Evolutionary conservation across 2,113 vertebrate species (phyloP), one percentile per base, ranked within the genome.

Genomic region (Panthera leo): DNA sequence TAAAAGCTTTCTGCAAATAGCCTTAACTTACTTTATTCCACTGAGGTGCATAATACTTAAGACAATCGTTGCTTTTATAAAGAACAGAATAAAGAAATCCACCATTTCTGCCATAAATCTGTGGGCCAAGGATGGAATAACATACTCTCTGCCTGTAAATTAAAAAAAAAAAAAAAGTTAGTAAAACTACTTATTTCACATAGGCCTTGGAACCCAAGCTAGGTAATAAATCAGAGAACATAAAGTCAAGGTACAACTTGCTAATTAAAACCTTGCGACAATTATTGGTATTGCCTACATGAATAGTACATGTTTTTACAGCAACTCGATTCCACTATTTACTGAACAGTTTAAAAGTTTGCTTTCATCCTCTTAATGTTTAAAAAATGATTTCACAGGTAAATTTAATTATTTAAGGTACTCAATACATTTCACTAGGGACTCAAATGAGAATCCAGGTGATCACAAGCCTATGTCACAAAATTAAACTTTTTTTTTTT

Each of bases 71-170:
- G 99, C 99, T 98, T 99, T 99, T 97, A 99, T 99, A 96, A 99
- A 99, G 97, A 99, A 99, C 42, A 99, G 99, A 97, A 99, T 99
- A 97, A 99, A 99, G 98, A 99, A 99, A 97, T 99, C 99, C 98
- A 99, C 99, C 95, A 99, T 99, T 98, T 99, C 99, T 29, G 99
- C 99, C 92, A 99, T 98, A 98, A 99, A 99, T 95, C 99, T 99
- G 98, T 99, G 99, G 34, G 99, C 99, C 98, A 99, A 98, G 7
- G 99, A 99, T 79, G 99, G 99, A 98, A 99, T 99, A 82, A 99
- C 97, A 98, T 99, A 99, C 97, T 99, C 99, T 96, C 98, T 99
- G 95, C 99, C 99, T 99, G 98, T 85, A 95, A 95, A 65, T 91
- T 65, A 2, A 98, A 23, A 97, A 95, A 95, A 97, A 97, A 92